phyloP scores from a whole-genome alignment of 2,888 invertebrate genomes.

The Blomia tropicalis region DNA sequence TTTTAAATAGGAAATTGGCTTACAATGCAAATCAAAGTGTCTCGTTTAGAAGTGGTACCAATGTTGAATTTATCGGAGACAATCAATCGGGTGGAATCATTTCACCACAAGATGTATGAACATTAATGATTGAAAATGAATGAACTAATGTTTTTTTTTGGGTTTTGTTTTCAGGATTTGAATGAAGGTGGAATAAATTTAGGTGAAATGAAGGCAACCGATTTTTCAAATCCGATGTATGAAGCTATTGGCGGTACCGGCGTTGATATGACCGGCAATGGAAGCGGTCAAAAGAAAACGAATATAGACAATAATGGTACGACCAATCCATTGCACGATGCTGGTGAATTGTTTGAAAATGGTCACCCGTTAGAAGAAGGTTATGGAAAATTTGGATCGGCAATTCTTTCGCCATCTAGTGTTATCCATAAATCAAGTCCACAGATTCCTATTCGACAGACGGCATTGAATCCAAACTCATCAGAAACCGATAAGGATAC shows the following conservation, averaged over 20 bases:
- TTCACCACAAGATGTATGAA: neutral
- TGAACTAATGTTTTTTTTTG: neutral
- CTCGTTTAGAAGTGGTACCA: constrained; percentile 78
- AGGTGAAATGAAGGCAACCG: constrained; percentile 53
- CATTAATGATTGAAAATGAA: neutral
- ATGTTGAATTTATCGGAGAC: constrained; percentile 60
- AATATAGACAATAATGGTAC: constrained; percentile 1
- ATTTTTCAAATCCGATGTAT: constrained; percentile 97
- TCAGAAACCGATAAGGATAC: constrained; percentile 80
- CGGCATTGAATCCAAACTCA: constrained; percentile 61
- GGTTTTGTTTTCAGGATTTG: constrained; percentile 41
- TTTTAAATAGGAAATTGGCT: constrained; percentile 53
- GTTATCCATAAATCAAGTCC: constrained; percentile 61
- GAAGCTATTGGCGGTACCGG: constrained; percentile 49
- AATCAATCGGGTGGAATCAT: neutral
- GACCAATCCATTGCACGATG: constrained; percentile 28
- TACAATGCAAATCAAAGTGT: constrained; percentile 64
- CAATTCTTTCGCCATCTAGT: constrained; percentile 63
- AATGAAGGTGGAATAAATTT: constrained; percentile 61
- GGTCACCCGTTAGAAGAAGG: constrained; percentile 16
- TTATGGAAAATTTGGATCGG: constrained; percentile 45
- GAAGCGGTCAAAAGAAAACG: constrained; percentile 22
- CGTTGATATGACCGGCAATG: constrained; percentile 29
- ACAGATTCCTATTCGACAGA: constrained; percentile 53
- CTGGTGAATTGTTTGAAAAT: constrained; percentile 27